These are phyloP conservation scores for Protodeltote pygarga DNA, from an alignment of 2,888 invertebrate genomes.

Conservation along the genomic window DNA sequence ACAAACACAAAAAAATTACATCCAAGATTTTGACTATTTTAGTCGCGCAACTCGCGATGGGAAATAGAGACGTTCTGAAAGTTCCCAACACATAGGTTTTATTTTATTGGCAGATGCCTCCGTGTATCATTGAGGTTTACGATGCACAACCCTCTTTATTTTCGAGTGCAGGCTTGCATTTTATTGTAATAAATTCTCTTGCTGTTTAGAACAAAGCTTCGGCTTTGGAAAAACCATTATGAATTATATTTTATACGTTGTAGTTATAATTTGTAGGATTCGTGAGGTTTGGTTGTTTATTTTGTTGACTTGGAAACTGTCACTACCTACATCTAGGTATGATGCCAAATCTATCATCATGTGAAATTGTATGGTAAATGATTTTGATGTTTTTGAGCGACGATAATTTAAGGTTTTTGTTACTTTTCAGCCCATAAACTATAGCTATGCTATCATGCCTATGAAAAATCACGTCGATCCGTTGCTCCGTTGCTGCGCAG, in stretches of 20 bases:
- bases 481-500: no score
- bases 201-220: conserved; percentile 49
- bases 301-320: background rate
- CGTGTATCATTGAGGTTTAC: conserved; percentile 79
- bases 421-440: no score
- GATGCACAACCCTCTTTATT: conserved; percentile 76
- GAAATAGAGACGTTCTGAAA: conserved; percentile 64
- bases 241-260: conserved; percentile 32
- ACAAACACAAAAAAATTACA: conserved; percentile 30
- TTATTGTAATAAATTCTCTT: conserved; percentile 60
- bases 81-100: conserved; percentile 70
- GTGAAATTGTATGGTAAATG: no score
- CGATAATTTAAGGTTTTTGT: no score
- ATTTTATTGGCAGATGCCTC: conserved; percentile 73
- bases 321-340: no score
- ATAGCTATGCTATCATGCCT: no score
- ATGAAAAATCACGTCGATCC: no score
- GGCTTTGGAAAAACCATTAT: conserved; percentile 45
- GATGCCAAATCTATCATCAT: no score
- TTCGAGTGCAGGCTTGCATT: conserved; percentile 58
- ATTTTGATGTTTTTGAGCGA: no score
- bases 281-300: conserved; percentile 4
- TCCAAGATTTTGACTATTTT: conserved; percentile 37
- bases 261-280: conserved; percentile 20
- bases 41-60: conserved; percentile 45